Evolutionary conservation across 2,113 vertebrate species (phyloP).

Genomic region (Beaufortia kweichowensis): DNA sequence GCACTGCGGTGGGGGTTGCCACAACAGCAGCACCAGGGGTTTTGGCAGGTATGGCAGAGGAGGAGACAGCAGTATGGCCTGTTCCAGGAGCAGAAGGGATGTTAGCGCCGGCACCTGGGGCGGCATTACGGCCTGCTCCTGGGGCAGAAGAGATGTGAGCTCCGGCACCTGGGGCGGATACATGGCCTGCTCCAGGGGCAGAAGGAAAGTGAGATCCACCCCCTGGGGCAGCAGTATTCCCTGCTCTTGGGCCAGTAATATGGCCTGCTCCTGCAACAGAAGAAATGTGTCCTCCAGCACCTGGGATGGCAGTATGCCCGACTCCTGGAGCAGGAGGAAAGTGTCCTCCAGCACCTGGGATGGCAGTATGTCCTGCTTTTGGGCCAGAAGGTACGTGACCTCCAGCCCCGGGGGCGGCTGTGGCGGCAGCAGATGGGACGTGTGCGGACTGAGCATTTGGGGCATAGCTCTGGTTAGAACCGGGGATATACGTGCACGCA

Average conservation of each 20-base stretch:
- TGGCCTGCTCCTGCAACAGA: not conserved
- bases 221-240: not conserved
- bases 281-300: not conserved
- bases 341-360: not conserved
- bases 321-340: not conserved
- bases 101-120: not conserved
- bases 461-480: not conserved
- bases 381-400: not conserved
- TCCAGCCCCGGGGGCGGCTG: not conserved
- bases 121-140: not conserved
- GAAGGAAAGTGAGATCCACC: not conserved
- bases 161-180: not conserved
- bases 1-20: constrained; percentile 46
- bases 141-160: not conserved
- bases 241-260: not conserved
- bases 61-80: not conserved
- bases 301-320: not conserved
- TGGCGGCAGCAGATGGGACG: not conserved
- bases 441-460: not conserved
- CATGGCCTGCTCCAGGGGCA: not conserved
- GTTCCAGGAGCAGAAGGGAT: not conserved
- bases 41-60: not conserved
- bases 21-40: not conserved
- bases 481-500: constrained; percentile 10
- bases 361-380: not conserved